Evolutionary conservation across 2,888 invertebrate genomes (phyloP).

Genomic region (Ormyrus rosae): DNA sequence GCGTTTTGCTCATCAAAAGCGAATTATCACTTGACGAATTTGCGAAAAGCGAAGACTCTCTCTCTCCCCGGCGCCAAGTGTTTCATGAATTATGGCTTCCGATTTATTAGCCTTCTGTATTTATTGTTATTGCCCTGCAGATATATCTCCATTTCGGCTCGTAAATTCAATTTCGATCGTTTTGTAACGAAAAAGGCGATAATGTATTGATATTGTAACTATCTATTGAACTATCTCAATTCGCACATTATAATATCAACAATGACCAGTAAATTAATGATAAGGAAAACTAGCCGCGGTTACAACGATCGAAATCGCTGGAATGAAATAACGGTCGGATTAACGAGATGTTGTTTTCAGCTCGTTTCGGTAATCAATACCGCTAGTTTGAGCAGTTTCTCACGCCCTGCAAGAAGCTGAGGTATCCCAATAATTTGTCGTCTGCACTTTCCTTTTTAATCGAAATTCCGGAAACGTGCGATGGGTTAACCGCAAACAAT

Average conservation of each 20-base stretch:
- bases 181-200: too few species aligned
- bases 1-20: conserved; percentile 66
- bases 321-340: background rate
- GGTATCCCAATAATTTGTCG: conserved; percentile 62
- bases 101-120: conserved; percentile 47
- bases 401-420: conserved; percentile 64
- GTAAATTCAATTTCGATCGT: too few species aligned
- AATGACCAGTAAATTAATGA: too few species aligned
- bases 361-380: conserved; percentile 35
- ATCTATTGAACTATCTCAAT: too few species aligned
- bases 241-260: too few species aligned
- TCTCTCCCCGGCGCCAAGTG: conserved; percentile 64
- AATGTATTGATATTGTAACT: too few species aligned
- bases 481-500: conserved; percentile 74
- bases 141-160: background rate
- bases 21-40: conserved; percentile 65
- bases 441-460: conserved; percentile 59
- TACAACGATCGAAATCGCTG: background rate
- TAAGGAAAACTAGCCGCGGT: too few species aligned
- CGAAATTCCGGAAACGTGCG: conserved; percentile 63
- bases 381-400: conserved; percentile 64
- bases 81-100: conserved; percentile 70
- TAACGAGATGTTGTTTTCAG: background rate
- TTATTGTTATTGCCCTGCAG: background rate
- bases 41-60: background rate